phyloP scores from a whole-genome alignment of 2,888 invertebrate species.

The Beris morrisii region DNA sequence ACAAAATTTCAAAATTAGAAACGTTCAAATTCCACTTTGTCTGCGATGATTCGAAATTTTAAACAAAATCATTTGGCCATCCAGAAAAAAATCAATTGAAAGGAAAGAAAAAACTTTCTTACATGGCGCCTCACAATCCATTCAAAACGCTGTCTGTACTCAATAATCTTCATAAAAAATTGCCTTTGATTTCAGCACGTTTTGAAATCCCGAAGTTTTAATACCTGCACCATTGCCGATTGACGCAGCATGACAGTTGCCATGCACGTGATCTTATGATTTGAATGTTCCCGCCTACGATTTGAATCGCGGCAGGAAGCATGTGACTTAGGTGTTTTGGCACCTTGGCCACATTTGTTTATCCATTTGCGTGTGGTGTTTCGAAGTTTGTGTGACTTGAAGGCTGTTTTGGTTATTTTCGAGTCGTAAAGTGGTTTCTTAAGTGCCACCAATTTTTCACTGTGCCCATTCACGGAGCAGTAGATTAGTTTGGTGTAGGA shows the following conservation, averaged over 20 bases:
- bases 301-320: conserved; percentile 10
- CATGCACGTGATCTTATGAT: background rate
- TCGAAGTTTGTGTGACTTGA: no score
- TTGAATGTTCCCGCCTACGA: no score
- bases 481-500: no score
- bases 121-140: conserved; percentile 19
- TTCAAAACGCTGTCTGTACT: background rate
- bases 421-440: no score
- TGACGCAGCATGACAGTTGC: conserved; percentile 28
- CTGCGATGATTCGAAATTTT: background rate
- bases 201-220: background rate
- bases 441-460: no score
- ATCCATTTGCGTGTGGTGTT: background rate
- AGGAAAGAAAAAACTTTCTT: background rate
- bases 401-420: no score
- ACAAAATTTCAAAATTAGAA: background rate
- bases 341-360: conserved; percentile 8
- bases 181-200: conserved; percentile 10
- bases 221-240: conserved; percentile 1
- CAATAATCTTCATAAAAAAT: conserved; percentile 26
- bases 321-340: background rate
- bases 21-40: background rate
- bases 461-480: no score
- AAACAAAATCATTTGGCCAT: no score
- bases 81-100: background rate